Evolutionary conservation across 2,888 invertebrate genomes (phyloP), one percentile per base, ranked within the genome.

Genomic region (Drosophila tripunctata): DNA sequence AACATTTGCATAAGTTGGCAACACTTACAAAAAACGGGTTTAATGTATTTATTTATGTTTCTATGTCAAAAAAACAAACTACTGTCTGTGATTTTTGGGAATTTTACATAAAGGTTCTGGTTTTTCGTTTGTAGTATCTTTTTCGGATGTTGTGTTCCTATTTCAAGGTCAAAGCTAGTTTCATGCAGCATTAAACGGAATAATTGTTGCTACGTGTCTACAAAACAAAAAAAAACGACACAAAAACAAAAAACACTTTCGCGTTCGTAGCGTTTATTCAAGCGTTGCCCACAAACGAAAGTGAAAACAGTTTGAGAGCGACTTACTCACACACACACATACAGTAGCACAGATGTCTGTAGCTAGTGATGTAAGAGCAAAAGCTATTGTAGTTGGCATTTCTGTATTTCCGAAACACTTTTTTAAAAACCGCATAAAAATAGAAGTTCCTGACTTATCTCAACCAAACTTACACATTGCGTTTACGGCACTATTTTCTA

Each of bases 171-270:
- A 75, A 14, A 27, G 12, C 44, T 10, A 44, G 56, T 63, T 70
- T 78, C 78, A 81, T 67, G 81, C 75, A 45, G 58, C 65, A 81
- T 81, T 83, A 73, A 73, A 63, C 81, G 67, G 51, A 38, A 60
- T 81, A 81, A 81, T 77, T 60, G 67, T 40, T 54, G 14, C 45
- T 58, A 69, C 75, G 63, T 56, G 70, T 30, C 61, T 43, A 50
- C 52, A 67, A 61, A 52, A 40, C 35, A 24, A 33, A 38, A 54
- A 7, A 33, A 15, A 52, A 45, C 41, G 10, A 40, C 10, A 38
- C 17, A 40, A 50, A 43, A 43, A 51, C 50, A 36, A 55, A 48
- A 75, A 75, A 75, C 71, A 75, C 80, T 81, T 80, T 80, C 72
- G 56, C 78, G 66, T 47, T 69, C 3, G 6, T 15, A 21, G 52